These are phyloP conservation scores for Trissoscelio sp. DNA, from an alignment of 2,888 invertebrate genomes.

Conservation along the genomic window DNA sequence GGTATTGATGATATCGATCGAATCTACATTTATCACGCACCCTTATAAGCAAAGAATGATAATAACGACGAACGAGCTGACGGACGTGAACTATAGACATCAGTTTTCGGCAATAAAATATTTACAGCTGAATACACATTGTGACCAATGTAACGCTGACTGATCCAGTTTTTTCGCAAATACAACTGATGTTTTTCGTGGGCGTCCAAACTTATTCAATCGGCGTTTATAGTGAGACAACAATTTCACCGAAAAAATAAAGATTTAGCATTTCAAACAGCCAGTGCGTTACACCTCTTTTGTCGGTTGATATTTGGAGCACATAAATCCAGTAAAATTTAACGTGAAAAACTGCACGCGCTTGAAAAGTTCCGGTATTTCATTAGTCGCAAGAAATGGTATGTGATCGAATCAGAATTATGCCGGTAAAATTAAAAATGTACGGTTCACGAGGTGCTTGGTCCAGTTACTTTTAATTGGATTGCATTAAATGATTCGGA, in stretches of 20 bases:
- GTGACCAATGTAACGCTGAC: background rate
- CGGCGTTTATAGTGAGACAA: background rate
- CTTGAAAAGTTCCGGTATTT: conserved; percentile 20
- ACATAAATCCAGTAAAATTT: conserved; percentile 1
- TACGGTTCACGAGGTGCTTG: conserved; percentile 5
- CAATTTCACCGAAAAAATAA: background rate
- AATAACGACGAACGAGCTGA: background rate
- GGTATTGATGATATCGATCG: conserved; percentile 12
- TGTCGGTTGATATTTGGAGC: background rate
- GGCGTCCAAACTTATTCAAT: background rate
- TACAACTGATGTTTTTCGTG: background rate
- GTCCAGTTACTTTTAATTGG: conserved; percentile 36
- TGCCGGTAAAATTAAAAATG: conserved; percentile 45
- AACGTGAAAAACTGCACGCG: conserved; percentile 5
- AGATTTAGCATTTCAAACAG: background rate
- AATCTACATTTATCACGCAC: conserved; percentile 23
- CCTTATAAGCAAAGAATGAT: background rate
- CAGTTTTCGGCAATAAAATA: conserved; percentile 16
- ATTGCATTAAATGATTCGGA: conserved; percentile 12
- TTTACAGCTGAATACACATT: background rate
- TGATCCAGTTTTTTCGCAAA: background rate
- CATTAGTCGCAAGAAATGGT: conserved; percentile 47
- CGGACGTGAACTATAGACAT: background rate
- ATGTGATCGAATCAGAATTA: conserved; percentile 10
- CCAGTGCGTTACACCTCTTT: background rate